Evolutionary conservation across 2,888 invertebrate genomes (phyloP).

Genomic region (Orthosia gothica): DNA sequence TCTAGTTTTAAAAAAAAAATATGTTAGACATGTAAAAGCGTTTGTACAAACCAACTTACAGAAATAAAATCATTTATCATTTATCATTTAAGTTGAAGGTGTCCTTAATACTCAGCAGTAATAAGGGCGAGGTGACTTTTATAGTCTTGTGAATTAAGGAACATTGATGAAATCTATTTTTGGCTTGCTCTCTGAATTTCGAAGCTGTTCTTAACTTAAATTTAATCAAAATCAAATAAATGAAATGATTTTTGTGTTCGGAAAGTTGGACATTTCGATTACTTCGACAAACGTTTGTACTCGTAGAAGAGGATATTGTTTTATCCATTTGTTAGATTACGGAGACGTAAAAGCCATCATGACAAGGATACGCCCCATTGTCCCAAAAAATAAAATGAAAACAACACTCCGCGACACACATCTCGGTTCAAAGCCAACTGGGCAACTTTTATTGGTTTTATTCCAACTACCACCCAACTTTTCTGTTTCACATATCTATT

Average conservation of each 20-base stretch:
- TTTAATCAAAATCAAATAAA: constrained; percentile 12
- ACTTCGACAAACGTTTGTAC: not conserved
- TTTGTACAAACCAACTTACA: no score
- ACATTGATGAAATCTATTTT: constrained; percentile 18
- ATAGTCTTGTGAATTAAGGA: constrained; percentile 5
- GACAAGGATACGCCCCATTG: constrained; percentile 50
- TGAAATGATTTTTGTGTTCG: not conserved
- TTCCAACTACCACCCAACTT: constrained; percentile 81
- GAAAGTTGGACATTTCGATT: not conserved
- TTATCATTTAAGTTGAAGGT: constrained; percentile 11
- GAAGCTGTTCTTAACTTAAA: not conserved
- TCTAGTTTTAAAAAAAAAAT: no score
- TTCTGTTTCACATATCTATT: constrained; percentile 84
- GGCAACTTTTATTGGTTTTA: constrained; percentile 87
- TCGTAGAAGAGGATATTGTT: constrained; percentile 8
- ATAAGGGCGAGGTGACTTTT: not conserved
- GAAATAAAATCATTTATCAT: no score
- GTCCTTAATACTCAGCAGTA: constrained; percentile 8
- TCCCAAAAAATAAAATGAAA: constrained; percentile 57
- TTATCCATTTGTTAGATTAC: constrained; percentile 27
- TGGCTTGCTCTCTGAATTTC: not conserved
- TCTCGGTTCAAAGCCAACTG: constrained; percentile 79
- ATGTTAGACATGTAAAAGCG: no score
- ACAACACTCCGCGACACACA: constrained; percentile 67
- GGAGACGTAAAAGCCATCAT: constrained; percentile 43